Base-by-base conservation (phyloP, 2,113 vertebrate species). In the Vicugna pacos region DNA sequence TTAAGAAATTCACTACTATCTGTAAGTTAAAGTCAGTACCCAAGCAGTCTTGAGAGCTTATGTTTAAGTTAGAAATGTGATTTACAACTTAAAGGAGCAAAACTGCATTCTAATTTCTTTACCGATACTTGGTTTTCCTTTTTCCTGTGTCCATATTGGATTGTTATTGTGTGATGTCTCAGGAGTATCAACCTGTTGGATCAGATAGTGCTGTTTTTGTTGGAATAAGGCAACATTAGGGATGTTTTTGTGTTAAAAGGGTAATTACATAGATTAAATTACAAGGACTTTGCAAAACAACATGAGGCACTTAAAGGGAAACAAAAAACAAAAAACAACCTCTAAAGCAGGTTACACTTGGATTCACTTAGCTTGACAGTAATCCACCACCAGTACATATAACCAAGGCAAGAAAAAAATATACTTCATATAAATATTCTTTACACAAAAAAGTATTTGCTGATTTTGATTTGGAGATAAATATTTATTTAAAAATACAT, bases 261-360 rank as follows among this genome's bases (percentile, higher is more conserved):
- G 32, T 96, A 96, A 96, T 94, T 96, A 79, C 32, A 54, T 38
- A 76, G 94, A 80, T 97, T 79, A 96, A 93, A 94, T 92, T 96
- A 91, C 85, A 65, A 2, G n/a, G 89, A 83, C 26, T 93, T 96
- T 62, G 12, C 46, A 94, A 95, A 96, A 95, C 73, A 92, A 80
- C 56, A 52, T 32, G n/a, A 85, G 62, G 35, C 11, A 76, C 32
- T 93, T 93, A 48, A 90, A 75, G 54, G n/a, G 30, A 87, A 91
- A 64, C n/a, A 35, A 72, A 72, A 76, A 42, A 38, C 20, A 52
- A 58, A 65, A 93, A 32, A 30, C 19, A 64, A 19, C 14, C 42
- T 62, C 32, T 62, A 73, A 62, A 69, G 38, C 32, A 72, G 16
- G 1, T 60, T 75, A 30, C 7, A 48, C 83, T 88, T 89, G 50